A percentile compares a stretch with the other conserved stretches of the same genome.
These are phyloP conservation scores for Rotaria sp. DNA, from an alignment of 2,888 invertebrate species.

Conservation along the genomic window DNA sequence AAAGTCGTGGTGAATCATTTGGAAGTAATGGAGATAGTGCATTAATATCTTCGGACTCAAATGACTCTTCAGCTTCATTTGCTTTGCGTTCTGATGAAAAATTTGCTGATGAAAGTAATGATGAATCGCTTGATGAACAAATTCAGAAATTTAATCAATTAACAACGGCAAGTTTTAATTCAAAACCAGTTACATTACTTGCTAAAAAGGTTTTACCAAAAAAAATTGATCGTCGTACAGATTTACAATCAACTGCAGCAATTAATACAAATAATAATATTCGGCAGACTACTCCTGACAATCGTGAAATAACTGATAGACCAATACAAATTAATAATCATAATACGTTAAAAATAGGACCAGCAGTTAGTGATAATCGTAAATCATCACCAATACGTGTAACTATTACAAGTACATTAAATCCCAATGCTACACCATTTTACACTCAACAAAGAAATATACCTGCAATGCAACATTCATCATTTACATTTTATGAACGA, in stretches of 20 bases:
- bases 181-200: conserved; percentile 22
- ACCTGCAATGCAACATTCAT: not conserved
- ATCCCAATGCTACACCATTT: not conserved
- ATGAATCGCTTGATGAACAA: not conserved
- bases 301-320: not conserved
- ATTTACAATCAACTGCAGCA: not conserved
- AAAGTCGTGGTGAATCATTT: not conserved
- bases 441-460: no score
- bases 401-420: not conserved
- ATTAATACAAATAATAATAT: not conserved
- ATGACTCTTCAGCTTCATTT: not conserved
- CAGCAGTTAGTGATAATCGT: not conserved
- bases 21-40: not conserved
- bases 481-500: conserved; percentile 19
- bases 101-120: conserved; percentile 22
- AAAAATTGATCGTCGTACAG: not conserved
- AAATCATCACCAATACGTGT: not conserved
- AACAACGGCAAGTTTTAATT: not conserved
- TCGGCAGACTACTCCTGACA: not conserved
- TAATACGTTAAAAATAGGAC: not conserved
- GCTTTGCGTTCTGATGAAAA: not conserved
- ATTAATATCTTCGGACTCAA: not conserved
- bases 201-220: not conserved
- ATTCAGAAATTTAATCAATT: not conserved
- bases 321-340: not conserved